Percentiles rank a stretch among this genome's conserved stretches.
Conservation (phyloP, 2,888 invertebrate genomes). For the Chymomyza procnemis region DNA sequence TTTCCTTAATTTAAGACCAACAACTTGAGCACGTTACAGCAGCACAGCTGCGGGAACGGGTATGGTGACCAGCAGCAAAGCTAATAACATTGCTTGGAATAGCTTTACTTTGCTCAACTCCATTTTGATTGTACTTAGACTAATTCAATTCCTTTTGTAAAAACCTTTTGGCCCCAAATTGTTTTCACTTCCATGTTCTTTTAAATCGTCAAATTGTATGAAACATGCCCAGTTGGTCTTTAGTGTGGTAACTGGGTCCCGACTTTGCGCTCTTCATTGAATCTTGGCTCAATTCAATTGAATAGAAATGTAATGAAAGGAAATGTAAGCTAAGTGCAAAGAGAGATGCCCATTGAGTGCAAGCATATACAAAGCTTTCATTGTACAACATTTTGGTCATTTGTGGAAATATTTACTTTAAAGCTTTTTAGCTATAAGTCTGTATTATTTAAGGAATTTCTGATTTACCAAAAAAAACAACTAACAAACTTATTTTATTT, state of each 20-base stretch:
- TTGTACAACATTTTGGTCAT: not conserved
- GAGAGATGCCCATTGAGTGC: not conserved
- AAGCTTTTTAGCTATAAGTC: not conserved
- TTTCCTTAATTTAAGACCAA: slow-evolving; percentile 28
- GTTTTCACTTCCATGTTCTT: slow-evolving; percentile 27
- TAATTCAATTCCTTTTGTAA: slow-evolving; percentile 33
- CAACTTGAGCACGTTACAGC: slow-evolving; percentile 5
- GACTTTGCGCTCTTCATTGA: not conserved
- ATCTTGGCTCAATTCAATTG: slow-evolving; percentile 46
- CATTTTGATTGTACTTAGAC: slow-evolving; percentile 9
- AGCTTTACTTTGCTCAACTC: not conserved
- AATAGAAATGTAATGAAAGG: slow-evolving; percentile 32
- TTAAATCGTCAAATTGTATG: slow-evolving; percentile 11
- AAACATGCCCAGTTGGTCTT: not conserved
- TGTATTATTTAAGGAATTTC: no score
- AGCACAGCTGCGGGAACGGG: not conserved
- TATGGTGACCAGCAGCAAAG: not conserved
- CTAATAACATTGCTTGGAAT: not conserved
- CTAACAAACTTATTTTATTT: not conserved
- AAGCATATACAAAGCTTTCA: not conserved
- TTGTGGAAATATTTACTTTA: not conserved
- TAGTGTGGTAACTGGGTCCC: not conserved
- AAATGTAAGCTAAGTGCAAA: slow-evolving; percentile 12
- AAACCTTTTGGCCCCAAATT: not conserved
- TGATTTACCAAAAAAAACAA: not conserved